Conservation (phyloP, 2,113 vertebrate genomes). For the Ailurus styani region DNA sequence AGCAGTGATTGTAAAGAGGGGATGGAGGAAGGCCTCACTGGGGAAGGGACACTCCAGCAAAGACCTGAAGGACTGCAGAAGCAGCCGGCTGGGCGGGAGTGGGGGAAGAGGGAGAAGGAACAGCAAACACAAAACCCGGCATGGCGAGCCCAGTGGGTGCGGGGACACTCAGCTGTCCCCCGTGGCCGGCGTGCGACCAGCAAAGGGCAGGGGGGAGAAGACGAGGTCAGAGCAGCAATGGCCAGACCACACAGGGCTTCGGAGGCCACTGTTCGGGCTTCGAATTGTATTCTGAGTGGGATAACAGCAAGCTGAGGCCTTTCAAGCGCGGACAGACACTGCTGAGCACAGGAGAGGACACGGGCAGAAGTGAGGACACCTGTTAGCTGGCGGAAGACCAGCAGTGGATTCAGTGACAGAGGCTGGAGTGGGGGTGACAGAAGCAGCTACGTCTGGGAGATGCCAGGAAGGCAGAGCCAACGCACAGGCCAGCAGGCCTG, state of each 20-base stretch:
- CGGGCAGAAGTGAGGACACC: background rate
- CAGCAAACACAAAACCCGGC: background rate
- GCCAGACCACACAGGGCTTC: accelerated
- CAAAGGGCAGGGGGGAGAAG: background rate
- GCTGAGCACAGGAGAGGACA: background rate
- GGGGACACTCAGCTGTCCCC: background rate
- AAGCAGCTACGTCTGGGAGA: background rate
- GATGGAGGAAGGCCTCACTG: background rate
- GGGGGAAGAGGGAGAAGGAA: background rate
- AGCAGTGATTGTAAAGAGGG: background rate
- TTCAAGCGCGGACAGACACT: background rate
- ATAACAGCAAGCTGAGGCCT: background rate
- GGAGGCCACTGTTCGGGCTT: accelerated
- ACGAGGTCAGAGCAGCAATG: background rate
- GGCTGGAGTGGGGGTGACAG: background rate
- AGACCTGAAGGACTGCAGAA: background rate
- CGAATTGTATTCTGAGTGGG: background rate
- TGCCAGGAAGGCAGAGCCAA: background rate
- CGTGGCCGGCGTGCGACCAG: background rate
- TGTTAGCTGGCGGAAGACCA: background rate
- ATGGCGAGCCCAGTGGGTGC: accelerated
- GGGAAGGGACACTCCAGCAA: background rate
- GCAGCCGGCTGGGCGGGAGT: background rate
- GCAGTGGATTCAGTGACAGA: background rate
- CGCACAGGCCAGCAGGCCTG: background rate